A percentile compares a stretch with the other conserved stretches of the same genome.
Evolutionary conservation across 2,113 vertebrate species (phyloP).

Genomic region (Aepyceros melampus): DNA sequence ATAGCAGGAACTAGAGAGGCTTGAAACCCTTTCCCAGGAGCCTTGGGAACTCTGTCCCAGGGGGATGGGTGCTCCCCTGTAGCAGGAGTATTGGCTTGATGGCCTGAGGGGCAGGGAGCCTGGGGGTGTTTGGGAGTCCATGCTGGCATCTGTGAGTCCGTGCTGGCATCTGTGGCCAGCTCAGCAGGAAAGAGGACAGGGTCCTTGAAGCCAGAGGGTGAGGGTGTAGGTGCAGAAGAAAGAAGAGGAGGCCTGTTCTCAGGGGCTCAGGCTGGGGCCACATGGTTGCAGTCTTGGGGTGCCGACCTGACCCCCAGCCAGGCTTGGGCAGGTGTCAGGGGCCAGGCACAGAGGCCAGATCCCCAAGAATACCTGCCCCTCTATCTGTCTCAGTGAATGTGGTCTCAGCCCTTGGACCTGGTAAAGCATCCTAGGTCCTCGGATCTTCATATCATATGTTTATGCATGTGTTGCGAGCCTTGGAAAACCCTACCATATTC

Average conservation of each 20-base stretch:
- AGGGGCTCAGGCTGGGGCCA: background rate
- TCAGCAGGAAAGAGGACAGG: background rate
- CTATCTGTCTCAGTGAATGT: background rate
- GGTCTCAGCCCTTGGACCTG: background rate
- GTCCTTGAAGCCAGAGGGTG: background rate
- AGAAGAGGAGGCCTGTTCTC: background rate
- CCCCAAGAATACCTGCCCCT: background rate
- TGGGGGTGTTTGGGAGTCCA: background rate
- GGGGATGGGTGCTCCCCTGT: background rate
- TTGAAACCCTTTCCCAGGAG: background rate
- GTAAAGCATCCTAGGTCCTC: background rate
- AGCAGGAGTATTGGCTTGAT: background rate
- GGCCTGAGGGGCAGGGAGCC: background rate
- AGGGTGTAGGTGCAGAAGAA: background rate
- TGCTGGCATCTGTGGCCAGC: background rate
- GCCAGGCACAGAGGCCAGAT: accelerated
- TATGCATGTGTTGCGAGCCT: accelerated
- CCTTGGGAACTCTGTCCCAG: accelerated
- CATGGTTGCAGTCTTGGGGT: accelerated
- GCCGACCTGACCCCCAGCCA: accelerated
- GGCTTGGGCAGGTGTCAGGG: background rate
- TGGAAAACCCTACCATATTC: background rate
- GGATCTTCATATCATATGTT: accelerated
- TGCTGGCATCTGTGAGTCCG: background rate
- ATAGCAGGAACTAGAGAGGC: background rate